Conservation (phyloP, 2,797 vertebrate genomes). For the Crenuchus spilurus region DNA sequence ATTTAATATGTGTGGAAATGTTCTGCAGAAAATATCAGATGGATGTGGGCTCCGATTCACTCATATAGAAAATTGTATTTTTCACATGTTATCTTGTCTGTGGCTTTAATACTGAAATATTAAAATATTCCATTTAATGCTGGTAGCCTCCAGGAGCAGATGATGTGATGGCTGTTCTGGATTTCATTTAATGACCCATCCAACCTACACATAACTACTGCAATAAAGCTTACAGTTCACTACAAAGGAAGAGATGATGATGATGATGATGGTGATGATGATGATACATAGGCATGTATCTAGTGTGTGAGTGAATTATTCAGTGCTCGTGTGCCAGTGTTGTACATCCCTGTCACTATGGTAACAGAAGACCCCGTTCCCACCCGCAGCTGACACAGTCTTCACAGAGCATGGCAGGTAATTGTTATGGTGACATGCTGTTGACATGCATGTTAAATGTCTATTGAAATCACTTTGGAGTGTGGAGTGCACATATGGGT, state of each 20-base stretch:
- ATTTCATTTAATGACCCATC: background rate
- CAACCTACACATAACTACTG: background rate
- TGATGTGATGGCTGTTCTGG: background rate
- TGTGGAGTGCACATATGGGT: background rate
- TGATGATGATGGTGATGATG: background rate
- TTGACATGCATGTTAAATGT: conserved; percentile 41
- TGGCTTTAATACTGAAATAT: background rate
- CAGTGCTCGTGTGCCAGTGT: conserved; percentile 57
- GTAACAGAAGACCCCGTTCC: conserved; percentile 62
- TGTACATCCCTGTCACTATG: conserved; percentile 73
- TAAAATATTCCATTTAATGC: no score
- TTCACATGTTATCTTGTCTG: no score
- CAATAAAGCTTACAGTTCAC: background rate
- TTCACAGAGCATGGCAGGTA: conserved; percentile 40
- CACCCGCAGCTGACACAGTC: conserved; percentile 18
- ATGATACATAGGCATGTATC: conserved; percentile 5
- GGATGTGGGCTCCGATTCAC: no score
- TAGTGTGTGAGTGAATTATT: conserved; percentile 49
- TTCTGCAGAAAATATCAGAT: background rate
- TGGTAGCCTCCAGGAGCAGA: background rate
- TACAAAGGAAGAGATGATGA: background rate
- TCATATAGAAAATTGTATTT: no score
- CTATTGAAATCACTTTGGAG: conserved; percentile 32
- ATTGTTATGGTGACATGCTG: conserved; percentile 38
- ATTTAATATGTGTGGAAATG: background rate